Base-by-base conservation (phyloP, 2,888 invertebrate genomes). In the Lepidochrysops patricia region DNA sequence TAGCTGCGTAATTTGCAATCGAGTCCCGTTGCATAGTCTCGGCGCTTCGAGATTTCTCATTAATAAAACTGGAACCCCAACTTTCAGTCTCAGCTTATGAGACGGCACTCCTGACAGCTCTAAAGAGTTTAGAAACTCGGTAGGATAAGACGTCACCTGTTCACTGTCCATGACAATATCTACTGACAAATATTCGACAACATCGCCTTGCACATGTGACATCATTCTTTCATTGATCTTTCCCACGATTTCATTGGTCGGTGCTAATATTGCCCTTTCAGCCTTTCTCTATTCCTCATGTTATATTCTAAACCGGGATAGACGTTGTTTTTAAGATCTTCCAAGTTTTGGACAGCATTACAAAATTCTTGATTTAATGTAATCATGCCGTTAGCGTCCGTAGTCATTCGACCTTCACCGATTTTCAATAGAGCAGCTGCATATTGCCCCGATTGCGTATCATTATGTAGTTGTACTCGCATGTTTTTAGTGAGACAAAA, bases 31-130 rank as follows among this genome's bases (percentile, higher is more conserved):
- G 12, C 43, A 54, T 13, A 68, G 57, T 56, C 65, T 66, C 48
- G 69, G 69, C 13, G 66, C 66, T 6, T 69, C 68, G 2, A 70
- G 60, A 62, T 72, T 70, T 49, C 66, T n/a, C 67, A 69, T 68
- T 32, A 69, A 65, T 4, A 71, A 25, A 35, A 70, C 67, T 15
- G 69, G 68, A 56, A 72, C 70, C 23, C 67, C 71, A 57, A 72
- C 60, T 60, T 71, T 71, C 52, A 70, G 52, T 29, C 60, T 60
- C 54, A 72, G 29, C 56, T 68, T 69, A 57, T 72, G 69, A 3
- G 67, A 67, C n/a, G n/a, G n/a, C n/a, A 57, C 61, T n/a, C 34
- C 57, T 62, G 63, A 63, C 43, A 67, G 57, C 52, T 69, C 65
- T 60, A 68, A 60, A 58, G 69, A 68, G 52, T 68, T 69, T 0